phyloP scores from a whole-genome alignment of 2,888 invertebrate species.

The Drosophila fulvimacula region DNA sequence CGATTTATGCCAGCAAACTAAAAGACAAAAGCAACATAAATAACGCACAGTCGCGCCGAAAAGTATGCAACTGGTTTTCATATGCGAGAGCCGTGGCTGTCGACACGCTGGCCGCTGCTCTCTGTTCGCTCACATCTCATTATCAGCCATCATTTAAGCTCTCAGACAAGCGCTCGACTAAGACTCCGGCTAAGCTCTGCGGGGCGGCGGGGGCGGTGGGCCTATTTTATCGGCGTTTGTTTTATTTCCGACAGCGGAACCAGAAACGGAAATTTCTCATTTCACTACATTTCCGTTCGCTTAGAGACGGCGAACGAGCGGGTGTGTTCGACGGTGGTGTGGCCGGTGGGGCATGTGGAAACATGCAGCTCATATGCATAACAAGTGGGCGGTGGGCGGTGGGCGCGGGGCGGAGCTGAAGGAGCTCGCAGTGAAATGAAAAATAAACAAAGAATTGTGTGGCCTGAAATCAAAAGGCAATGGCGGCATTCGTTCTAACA shows the following conservation, averaged over 20 bases:
- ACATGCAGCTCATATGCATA: slow-evolving; percentile 68
- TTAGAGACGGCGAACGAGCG: slow-evolving; percentile 5
- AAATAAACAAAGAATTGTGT: slow-evolving; percentile 66
- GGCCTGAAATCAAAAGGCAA: slow-evolving; percentile 61
- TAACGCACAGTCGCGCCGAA: slow-evolving; percentile 45
- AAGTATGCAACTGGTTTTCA: slow-evolving; percentile 71
- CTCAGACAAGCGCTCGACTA: slow-evolving; percentile 24
- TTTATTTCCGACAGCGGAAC: slow-evolving; percentile 79
- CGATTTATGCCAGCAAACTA: slow-evolving; percentile 59
- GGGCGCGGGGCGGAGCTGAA: slow-evolving; percentile 16
- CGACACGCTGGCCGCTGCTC: slow-evolving; percentile 1
- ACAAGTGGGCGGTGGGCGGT: slow-evolving; percentile 19
- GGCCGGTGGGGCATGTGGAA: not conserved
- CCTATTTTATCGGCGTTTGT: slow-evolving; percentile 76
- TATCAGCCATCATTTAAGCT: slow-evolving; percentile 68
- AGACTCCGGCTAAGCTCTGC: slow-evolving; percentile 41
- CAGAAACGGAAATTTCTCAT: slow-evolving; percentile 80
- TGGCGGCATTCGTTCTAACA: slow-evolving; percentile 66
- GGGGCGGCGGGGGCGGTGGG: slow-evolving; percentile 37
- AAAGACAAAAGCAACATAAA: slow-evolving; percentile 63
- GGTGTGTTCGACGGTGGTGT: not conserved
- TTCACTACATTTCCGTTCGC: slow-evolving; percentile 74
- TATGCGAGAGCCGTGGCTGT: slow-evolving; percentile 38
- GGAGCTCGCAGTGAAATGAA: slow-evolving; percentile 49
- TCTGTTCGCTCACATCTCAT: slow-evolving; percentile 45